These are phyloP conservation scores for Medauroidea extradentata DNA, from an alignment of 1,140 invertebrate genomes.

Conservation along the genomic window DNA sequence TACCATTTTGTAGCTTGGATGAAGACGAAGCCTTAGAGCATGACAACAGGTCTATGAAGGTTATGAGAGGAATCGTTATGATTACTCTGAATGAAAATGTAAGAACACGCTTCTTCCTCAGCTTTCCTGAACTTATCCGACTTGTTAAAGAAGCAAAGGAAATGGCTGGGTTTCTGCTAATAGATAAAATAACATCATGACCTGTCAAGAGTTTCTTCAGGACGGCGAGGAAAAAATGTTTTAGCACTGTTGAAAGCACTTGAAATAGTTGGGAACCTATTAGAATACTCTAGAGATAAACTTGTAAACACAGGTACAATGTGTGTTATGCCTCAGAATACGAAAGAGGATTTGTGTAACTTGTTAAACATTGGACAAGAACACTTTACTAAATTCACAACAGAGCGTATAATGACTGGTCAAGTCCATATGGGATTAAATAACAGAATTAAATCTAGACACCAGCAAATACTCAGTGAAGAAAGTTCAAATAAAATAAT, in stretches of 20 bases:
- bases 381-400: not conserved
- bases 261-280: conserved; percentile 1
- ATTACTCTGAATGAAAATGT: conserved; percentile 1
- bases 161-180: not conserved
- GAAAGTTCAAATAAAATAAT: too few relatives aligned
- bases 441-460: not conserved
- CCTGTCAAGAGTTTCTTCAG: not conserved
- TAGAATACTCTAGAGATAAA: conserved; percentile 1
- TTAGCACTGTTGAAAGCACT: not conserved
- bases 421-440: not conserved
- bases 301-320: not conserved
- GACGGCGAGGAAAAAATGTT: not conserved
- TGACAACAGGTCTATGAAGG: conserved; percentile 5
- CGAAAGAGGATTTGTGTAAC: conserved; percentile 4
- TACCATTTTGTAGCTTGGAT: conserved; percentile 5
- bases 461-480: too few relatives aligned
- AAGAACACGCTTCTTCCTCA: conserved; percentile 6
- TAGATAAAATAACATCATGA: not conserved
- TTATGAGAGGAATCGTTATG: not conserved
- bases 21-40: conserved; percentile 6
- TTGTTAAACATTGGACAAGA: not conserved
- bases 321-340: conserved; percentile 1
- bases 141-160: conserved; percentile 4
- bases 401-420: conserved; percentile 2
- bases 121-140: not conserved